Evolutionary conservation across 2,888 invertebrate species (phyloP).

Genomic region (Ptycholaimellus sp.): DNA sequence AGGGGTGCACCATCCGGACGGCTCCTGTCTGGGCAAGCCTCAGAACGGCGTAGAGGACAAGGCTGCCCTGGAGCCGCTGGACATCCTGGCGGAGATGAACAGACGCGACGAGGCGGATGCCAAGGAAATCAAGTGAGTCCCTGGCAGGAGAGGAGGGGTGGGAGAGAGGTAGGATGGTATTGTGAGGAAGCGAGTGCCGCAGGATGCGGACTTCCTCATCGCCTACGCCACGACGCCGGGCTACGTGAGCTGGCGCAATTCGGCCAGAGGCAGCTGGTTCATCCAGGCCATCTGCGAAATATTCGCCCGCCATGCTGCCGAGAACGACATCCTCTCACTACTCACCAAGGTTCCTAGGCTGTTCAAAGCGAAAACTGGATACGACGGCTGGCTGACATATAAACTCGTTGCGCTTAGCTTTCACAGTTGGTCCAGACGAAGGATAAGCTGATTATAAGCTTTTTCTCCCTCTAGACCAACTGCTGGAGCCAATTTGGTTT

Average conservation of each 20-base stretch:
- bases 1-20: not conserved
- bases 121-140: not conserved
- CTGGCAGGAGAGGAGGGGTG: no score
- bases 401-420: not conserved
- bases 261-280: slow-evolving; percentile 21
- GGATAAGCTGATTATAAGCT: slow-evolving; percentile 8
- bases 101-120: slow-evolving; percentile 1
- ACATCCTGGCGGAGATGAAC: not conserved
- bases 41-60: no score
- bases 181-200: slow-evolving; percentile 10
- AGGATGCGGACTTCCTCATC: slow-evolving; percentile 20
- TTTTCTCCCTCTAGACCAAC: slow-evolving; percentile 6
- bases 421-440: slow-evolving; percentile 11
- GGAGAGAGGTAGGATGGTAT: no score
- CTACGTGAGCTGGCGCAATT: slow-evolving; percentile 24
- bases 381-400: not conserved
- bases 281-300: slow-evolving; percentile 23
- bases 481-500: slow-evolving; percentile 6
- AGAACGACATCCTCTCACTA: slow-evolving; percentile 6
- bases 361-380: not conserved
- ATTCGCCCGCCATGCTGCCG: slow-evolving; percentile 8
- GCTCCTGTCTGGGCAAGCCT: not conserved
- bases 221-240: slow-evolving; percentile 21
- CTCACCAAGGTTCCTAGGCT: slow-evolving; percentile 5
- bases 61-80: no score